Base-by-base conservation (phyloP, 2,888 invertebrate species). In the Platynereis dumerilii region DNA sequence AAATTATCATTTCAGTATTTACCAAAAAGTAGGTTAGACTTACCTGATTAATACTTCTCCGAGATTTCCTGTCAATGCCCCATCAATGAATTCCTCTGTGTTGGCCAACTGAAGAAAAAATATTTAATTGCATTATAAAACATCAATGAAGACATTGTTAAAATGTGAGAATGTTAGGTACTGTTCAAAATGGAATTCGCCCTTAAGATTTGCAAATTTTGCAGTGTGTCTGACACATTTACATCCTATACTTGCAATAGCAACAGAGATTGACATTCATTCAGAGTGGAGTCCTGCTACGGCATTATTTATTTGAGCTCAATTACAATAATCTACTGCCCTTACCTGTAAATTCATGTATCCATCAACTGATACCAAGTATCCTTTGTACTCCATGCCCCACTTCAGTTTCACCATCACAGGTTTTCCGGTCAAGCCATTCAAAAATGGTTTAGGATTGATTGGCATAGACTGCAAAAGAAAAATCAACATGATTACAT, bases 331-430 rank as follows among this genome's bases (percentile, higher is more conserved):
- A n/a, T n/a, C n/a, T n/a, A n/a, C n/a, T n/a, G n/a, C n/a, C n/a
- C 58, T 72, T 77, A 87, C 87, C 85, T 87, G 96, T 73, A 99
- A 86, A 84, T 99, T 99, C 99, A 99, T 99, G 82, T 99, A 99
- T 7, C 95, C 94, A 86, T 99, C 99, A 0, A 96, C 95, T 2
- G 98, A 97, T 0, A 99, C 98, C 42, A 99, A 87, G 76, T 94
- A 92, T 17, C 99, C 99, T 88, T 96, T 96, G 85, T 99, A 99
- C 85, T 99, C 98, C 85, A 98, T 98, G 34, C 99, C 98, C 99
- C 99, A 99, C 84, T 99, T 99, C 69, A 99, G 87, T 86, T 98
- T 98, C 1, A 98, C 96, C 84, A 97, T 90, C 48, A 99, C 96
- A 52, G 96, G 91, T 87, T 99, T 99, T 20, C 99, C 99, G 0